phyloP scores from a whole-genome alignment of 2,797 vertebrate species.

The Limnodromus scolopaceus region DNA sequence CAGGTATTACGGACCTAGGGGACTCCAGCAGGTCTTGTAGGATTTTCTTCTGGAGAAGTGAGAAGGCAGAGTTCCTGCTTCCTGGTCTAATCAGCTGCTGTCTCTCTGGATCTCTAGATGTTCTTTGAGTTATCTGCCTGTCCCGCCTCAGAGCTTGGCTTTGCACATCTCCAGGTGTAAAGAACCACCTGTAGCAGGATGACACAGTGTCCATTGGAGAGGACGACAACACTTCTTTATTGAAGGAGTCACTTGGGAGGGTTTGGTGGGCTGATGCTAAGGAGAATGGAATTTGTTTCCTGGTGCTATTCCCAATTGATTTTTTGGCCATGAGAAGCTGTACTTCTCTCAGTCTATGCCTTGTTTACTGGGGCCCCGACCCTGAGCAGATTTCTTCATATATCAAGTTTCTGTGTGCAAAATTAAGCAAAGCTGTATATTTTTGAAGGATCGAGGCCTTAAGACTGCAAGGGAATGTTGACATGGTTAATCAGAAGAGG shows the following conservation, averaged over 20 bases:
- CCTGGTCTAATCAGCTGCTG: not conserved
- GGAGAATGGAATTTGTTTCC: not conserved
- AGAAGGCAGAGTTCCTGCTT: not conserved
- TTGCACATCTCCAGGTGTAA: not conserved
- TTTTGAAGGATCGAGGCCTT: not conserved
- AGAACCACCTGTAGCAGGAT: not conserved
- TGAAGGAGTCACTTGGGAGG: not conserved
- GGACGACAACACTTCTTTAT: not conserved
- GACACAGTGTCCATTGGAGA: not conserved
- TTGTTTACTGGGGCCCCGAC: not conserved
- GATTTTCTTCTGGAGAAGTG: not conserved
- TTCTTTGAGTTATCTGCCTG: not conserved
- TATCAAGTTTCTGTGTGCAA: not conserved
- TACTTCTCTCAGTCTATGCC: not conserved
- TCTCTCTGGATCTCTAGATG: not conserved
- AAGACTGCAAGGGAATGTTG: not conserved
- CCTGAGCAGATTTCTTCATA: not conserved
- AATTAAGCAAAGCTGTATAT: not conserved
- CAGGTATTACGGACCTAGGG: not conserved
- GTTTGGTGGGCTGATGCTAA: not conserved
- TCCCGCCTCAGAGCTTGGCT: not conserved
- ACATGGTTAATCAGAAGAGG: not conserved
- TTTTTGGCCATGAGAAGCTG: not conserved
- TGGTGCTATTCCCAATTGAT: not conserved
- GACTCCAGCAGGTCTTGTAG: not conserved